Evolutionary conservation across 2,888 invertebrate species (phyloP).

Genomic region (Ophonus ardosiacus): DNA sequence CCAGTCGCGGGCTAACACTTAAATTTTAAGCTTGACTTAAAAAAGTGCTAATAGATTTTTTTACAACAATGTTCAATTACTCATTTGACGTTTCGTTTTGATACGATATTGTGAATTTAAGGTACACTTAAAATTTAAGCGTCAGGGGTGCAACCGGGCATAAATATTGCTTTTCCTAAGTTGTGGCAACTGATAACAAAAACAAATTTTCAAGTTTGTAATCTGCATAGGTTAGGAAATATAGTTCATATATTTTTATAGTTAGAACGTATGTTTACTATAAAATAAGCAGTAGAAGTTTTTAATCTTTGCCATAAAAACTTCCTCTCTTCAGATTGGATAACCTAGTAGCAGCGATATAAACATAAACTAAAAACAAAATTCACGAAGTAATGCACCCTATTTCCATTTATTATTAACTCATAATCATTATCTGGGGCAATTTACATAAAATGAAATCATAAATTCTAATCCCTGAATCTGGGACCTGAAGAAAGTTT

Average conservation of each 20-base stretch:
- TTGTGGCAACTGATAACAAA: no score
- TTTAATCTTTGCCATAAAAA: slow-evolving; percentile 5
- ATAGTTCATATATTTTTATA: background rate
- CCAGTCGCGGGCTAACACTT: no score
- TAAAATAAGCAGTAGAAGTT: background rate
- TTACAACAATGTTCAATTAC: no score
- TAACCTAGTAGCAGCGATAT: background rate
- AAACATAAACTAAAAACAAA: slow-evolving; percentile 27
- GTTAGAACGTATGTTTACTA: background rate
- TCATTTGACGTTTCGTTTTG: no score
- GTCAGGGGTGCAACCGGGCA: no score
- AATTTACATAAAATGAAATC: slow-evolving; percentile 35
- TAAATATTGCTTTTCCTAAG: no score
- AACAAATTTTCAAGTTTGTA: background rate
- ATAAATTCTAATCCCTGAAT: slow-evolving; percentile 32
- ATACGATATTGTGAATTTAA: no score
- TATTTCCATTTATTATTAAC: slow-evolving; percentile 11
- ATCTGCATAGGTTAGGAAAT: background rate
- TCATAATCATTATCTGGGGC: slow-evolving; percentile 33
- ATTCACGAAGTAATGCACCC: slow-evolving; percentile 8
- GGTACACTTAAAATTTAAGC: no score
- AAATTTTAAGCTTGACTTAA: no score
- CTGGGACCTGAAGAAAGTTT: slow-evolving; percentile 15
- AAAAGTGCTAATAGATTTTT: no score
- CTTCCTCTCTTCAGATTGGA: background rate